Evolutionary conservation across 2,113 vertebrate genomes (phyloP).

Genomic region (Syngnathus floridae): DNA sequence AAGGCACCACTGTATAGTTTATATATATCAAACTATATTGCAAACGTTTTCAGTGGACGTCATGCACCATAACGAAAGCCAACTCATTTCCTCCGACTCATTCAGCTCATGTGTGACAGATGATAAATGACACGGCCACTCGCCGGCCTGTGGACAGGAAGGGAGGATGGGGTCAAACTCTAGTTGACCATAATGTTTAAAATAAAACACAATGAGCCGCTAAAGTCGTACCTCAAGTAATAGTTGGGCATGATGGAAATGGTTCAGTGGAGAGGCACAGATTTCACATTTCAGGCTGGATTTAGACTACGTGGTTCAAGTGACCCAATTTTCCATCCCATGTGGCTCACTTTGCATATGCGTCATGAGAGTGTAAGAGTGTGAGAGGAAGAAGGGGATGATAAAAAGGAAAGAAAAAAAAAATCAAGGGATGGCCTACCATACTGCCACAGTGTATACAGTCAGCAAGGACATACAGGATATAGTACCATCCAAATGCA

Average conservation of each 20-base stretch:
- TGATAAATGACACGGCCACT: slow-evolving; percentile 57
- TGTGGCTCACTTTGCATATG: neutral
- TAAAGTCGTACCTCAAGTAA: slow-evolving; percentile 9
- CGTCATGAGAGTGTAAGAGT: neutral
- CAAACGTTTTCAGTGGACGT: neutral
- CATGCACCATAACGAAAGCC: slow-evolving; percentile 11
- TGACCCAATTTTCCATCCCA: slow-evolving; percentile 5
- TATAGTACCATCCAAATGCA: neutral
- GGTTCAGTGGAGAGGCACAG: neutral
- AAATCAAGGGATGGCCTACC: neutral
- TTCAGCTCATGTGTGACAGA: slow-evolving; percentile 34
- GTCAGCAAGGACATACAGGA: neutral
- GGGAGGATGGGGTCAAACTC: slow-evolving; percentile 22
- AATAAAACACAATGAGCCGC: slow-evolving; percentile 20
- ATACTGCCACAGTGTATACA: neutral
- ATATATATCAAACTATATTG: no score
- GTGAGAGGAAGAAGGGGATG: neutral
- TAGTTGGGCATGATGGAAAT: slow-evolving; percentile 7
- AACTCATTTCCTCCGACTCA: slow-evolving; percentile 30
- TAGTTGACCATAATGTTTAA: slow-evolving; percentile 31
- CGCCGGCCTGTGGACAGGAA: slow-evolving; percentile 41
- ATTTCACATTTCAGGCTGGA: slow-evolving; percentile 4
- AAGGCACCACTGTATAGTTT: neutral
- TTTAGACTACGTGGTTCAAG: neutral
- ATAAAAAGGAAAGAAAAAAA: neutral